Conservation (phyloP, 2,797 vertebrate species). For the Cyclopterus lumpus region DNA sequence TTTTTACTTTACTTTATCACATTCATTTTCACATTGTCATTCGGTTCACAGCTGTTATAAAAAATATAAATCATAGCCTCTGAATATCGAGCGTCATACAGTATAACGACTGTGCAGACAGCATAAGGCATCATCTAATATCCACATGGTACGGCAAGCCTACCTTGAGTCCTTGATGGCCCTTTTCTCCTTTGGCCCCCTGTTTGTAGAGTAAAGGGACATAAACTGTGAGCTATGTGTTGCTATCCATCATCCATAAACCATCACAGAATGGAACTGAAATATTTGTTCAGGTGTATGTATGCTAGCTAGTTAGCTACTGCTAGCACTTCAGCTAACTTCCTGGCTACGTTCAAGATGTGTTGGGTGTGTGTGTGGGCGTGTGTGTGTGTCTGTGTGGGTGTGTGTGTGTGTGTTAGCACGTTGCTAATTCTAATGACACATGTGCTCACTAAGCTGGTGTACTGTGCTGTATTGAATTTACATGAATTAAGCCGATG, state of each 20-base stretch:
- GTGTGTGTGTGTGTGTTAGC: neutral
- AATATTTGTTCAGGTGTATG: no score
- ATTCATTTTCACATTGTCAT: neutral
- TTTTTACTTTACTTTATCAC: no score
- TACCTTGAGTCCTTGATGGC: conserved; percentile 70
- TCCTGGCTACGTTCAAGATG: neutral
- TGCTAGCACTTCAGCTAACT: neutral
- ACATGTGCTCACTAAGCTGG: neutral
- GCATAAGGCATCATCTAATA: neutral
- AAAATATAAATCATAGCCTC: neutral
- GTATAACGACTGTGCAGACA: neutral
- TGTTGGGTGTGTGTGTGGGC: neutral
- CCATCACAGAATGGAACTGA: neutral
- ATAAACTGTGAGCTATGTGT: neutral
- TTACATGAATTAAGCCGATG: neutral
- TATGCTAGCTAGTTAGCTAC: neutral
- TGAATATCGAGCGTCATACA: neutral
- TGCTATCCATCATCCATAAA: neutral
- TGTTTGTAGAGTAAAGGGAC: conserved; percentile 36
- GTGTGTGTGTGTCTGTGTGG: no score
- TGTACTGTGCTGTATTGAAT: neutral
- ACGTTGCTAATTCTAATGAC: neutral
- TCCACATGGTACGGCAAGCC: neutral
- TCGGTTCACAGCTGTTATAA: neutral
- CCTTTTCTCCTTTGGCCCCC: conserved; percentile 78